Evolutionary conservation across 2,888 invertebrate species (phyloP).

Genomic region (Drosophila yooni): DNA sequence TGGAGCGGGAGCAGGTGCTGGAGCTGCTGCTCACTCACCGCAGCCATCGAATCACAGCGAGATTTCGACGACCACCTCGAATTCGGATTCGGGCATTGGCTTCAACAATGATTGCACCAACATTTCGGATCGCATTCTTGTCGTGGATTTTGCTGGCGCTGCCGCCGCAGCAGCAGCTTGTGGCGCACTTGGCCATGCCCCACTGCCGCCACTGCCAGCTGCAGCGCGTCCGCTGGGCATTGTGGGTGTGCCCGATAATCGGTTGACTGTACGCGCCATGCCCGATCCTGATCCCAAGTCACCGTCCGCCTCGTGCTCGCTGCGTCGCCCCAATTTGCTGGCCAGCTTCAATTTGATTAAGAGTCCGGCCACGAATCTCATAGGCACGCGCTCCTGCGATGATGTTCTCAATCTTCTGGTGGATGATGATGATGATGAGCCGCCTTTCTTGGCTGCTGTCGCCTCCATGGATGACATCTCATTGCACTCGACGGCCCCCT

Average conservation of each 20-base stretch:
- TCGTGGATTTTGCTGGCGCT: conserved; percentile 88
- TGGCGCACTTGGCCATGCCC: conserved; percentile 29
- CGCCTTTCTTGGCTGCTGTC: conserved; percentile 46
- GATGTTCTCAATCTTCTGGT: conserved; percentile 86
- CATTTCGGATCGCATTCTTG: conserved; percentile 91
- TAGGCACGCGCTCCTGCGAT: conserved; percentile 86
- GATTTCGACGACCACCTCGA: conserved; percentile 93
- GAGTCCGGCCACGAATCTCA: conserved; percentile 80
- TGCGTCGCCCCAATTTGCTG: conserved; percentile 77
- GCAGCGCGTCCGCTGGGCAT: conserved; percentile 79
- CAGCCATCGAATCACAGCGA: conserved; percentile 94
- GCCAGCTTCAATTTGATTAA: conserved; percentile 86
- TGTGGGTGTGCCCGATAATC: conserved; percentile 79
- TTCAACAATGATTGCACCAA: conserved; percentile 95
- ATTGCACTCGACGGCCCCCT: conserved; percentile 84
- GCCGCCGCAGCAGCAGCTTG: conserved; percentile 22
- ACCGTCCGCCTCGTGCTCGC: conserved; percentile 49
- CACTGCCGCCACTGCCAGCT: conserved; percentile 48
- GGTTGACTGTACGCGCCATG: conserved; percentile 89
- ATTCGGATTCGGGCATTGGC: conserved; percentile 97
- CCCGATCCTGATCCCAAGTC: conserved; percentile 86
- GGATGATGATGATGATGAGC: conserved; percentile 68
- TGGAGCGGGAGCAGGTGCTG: conserved; percentile 65
- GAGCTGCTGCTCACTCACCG: conserved; percentile 89
- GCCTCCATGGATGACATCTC: conserved; percentile 87